phyloP scores from a whole-genome alignment of 2,797 vertebrate species.

The Anas bahamensis region DNA sequence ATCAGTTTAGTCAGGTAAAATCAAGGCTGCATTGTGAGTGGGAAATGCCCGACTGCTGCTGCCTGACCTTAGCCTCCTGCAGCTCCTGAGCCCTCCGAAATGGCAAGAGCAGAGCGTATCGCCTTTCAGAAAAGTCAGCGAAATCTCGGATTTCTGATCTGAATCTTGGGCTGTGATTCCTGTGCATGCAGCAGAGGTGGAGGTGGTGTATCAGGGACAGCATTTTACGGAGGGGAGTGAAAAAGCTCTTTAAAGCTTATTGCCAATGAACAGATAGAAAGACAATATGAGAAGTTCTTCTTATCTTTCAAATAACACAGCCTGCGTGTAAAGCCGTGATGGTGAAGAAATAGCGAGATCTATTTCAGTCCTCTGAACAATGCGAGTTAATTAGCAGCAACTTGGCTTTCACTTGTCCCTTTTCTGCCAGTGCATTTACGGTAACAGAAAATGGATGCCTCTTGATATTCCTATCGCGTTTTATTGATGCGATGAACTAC shows the following conservation, averaged over 20 bases:
- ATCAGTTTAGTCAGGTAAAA: not conserved
- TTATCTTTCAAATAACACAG: not conserved
- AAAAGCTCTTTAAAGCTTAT: not conserved
- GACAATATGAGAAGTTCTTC: too few relatives aligned
- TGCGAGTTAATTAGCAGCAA: not conserved
- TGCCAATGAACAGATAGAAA: not conserved
- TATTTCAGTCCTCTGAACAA: not conserved
- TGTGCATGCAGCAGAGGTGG: rapidly evolving
- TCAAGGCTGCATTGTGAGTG: not conserved
- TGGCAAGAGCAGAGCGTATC: not conserved
- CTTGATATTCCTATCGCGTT: not conserved
- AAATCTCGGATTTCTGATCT: not conserved
- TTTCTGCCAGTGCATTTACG: not conserved
- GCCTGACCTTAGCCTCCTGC: not conserved
- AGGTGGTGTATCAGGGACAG: not conserved
- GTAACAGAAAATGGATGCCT: not conserved
- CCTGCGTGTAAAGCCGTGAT: not conserved
- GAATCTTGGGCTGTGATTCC: not conserved
- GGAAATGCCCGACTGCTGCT: not conserved
- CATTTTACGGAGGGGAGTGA: not conserved
- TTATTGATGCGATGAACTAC: not conserved
- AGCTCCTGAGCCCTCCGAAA: not conserved
- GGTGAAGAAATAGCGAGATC: not conserved
- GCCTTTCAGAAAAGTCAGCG: not conserved
- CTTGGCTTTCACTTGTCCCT: not conserved